These are phyloP conservation scores for Phrynocephalus versicolor DNA, from an alignment of 2,113 vertebrate species.

Conservation along the genomic window DNA sequence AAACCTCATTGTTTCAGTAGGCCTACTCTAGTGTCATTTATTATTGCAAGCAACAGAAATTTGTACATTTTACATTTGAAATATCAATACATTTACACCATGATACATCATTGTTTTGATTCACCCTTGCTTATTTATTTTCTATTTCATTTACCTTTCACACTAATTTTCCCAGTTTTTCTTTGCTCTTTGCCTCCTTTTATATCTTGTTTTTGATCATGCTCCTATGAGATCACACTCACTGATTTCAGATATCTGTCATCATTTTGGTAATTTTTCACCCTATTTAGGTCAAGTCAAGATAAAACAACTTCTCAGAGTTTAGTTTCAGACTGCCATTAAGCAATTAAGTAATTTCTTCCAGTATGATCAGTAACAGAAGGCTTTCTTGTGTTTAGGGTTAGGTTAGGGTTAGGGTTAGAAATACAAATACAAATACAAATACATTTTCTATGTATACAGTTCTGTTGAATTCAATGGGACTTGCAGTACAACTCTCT, in stretches of 20 bases:
- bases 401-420: no score
- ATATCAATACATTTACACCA: not conserved
- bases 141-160: slow-evolving; percentile 52
- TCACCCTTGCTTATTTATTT: slow-evolving; percentile 38
- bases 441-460: not conserved
- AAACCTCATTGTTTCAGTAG: not conserved
- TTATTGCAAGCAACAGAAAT: not conserved
- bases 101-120: slow-evolving; percentile 42
- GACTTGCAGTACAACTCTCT: not conserved
- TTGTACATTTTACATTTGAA: not conserved
- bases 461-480: not conserved
- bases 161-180: slow-evolving; percentile 62
- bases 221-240: slow-evolving; percentile 64
- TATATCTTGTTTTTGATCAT: slow-evolving; percentile 62
- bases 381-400: not conserved
- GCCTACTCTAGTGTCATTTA: not conserved
- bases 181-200: slow-evolving; percentile 67
- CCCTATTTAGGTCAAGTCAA: slow-evolving; percentile 68
- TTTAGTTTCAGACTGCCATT: slow-evolving; percentile 52
- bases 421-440: no score
- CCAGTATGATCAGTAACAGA: slow-evolving; percentile 14
- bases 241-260: slow-evolving; percentile 65
- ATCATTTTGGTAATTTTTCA: slow-evolving; percentile 70
- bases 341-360: slow-evolving; percentile 32
- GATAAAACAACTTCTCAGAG: slow-evolving; percentile 52